Evolutionary conservation across 2,113 vertebrate species (phyloP), one percentile per base, ranked within the genome.

Genomic region (Halcyon senegalensis): DNA sequence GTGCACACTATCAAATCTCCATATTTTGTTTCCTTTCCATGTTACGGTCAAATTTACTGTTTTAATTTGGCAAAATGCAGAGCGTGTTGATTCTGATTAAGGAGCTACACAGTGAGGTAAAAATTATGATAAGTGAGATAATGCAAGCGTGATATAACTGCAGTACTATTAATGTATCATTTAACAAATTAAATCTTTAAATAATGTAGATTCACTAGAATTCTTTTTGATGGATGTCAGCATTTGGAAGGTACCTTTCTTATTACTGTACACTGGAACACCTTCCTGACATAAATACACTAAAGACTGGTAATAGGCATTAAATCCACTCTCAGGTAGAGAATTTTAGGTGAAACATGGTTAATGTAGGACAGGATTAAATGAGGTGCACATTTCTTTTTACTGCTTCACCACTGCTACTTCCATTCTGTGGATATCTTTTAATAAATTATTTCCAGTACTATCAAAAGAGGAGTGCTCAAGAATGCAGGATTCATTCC

Each of bases 111-210:
- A 19, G n/a, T 59, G 10, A 66, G 50, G 37, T 43, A 84, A 79
- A 66, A 90, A n/a, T 50, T 11, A 7, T 20, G 46, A 15, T 18
- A 77, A 66, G 44, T 50, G 87, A 60, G 39, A 48, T n/a, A 79
- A 74, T 33, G 23, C 62, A 51, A 80, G 37, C 7, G 21, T 41
- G 31, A 19, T 75, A 24, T 21, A 46, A 43, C 20, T 55, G 64
- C 51, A 48, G 19, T 2, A 23, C 25, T 87, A 41, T 51, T 70
- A 82, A 72, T 0, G 2, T 73, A 41, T 9, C 39, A 63, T 81
- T 87, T 70, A 70, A 63, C 16, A 93, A 81, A 93, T 91, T 41
- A 78, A 81, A 75, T 50, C 77, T 78, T 70, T 81, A 87, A 94
- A 81, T 55, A 16, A 33, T 63, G 28, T 12, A 74, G 46, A 30